Evolutionary conservation across 2,888 invertebrate species (phyloP), one percentile per base, ranked within the genome.

Genomic region (Apotomis capreana): DNA sequence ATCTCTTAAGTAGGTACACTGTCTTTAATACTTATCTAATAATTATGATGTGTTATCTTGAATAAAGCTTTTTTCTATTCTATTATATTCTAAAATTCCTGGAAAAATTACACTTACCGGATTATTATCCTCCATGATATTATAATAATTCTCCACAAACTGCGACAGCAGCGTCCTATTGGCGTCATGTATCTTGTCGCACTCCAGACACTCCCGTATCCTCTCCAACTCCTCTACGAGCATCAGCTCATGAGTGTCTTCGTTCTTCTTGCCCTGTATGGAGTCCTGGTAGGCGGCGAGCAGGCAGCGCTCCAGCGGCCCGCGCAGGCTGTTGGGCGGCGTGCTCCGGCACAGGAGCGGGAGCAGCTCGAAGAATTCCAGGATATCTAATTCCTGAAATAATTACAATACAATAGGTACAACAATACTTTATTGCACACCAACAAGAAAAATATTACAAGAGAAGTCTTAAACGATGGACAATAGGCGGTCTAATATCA

Each of bases 121-220:
- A 80, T 91, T 86, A 54, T 94, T 91, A 55, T 90, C 91, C 54
- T 83, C 82, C 0, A 94, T 79, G 26, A 88, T 79, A 1, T 88
- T 81, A 74, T 94, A 90, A 71, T 94, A 89, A 4, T 86, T 83
- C 78, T 94, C 94, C 3, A 95, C 79, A 0, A 91, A 83, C 64
- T 91, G 90, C 4, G 93, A 90, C 54, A 95, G 73, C 37, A 94
- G 74, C 0, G 91, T 93, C 78, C 94, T 93, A 77, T 95, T 95
- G 0, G 94, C 94, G 58, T 95, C 95, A 70, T 95, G 95, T 71
- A 95, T 94, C 75, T 88, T 88, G 10, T 93, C 90, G 73, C 91
- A 86, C 49, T 89, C 89, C 75, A 96, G 81, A 61, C 94, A 89
- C 12, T 80, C 81, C 62, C 87, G 88, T 40, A 95, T 82, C 73